phyloP scores from a whole-genome alignment of 2,888 invertebrate genomes.

The Creontiades dilutus region DNA sequence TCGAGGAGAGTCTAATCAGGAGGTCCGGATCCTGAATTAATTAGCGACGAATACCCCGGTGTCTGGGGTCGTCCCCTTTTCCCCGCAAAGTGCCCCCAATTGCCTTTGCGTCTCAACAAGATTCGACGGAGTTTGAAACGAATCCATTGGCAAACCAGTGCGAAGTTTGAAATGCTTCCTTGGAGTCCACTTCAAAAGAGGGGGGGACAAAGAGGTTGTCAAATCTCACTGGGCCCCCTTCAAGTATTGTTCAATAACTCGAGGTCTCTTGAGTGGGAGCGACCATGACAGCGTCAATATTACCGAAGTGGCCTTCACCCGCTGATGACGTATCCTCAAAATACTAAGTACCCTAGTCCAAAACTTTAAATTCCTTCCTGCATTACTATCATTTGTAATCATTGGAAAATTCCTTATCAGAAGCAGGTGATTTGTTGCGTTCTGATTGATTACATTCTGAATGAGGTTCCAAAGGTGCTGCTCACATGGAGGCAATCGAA shows the following conservation, averaged over 20 bases:
- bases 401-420: no score
- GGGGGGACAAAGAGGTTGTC: neutral
- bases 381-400: no score
- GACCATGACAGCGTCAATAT: conserved; percentile 1
- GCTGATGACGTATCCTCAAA: neutral
- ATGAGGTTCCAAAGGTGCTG: no score
- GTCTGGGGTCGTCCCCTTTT: neutral
- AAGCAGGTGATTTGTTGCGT: no score
- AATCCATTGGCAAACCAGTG: conserved; percentile 15
- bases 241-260: conserved; percentile 10
- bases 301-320: neutral
- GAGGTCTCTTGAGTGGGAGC: neutral
- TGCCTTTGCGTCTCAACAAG: conserved; percentile 22
- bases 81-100: neutral
- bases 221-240: neutral
- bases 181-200: conserved; percentile 16
- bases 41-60: conserved; percentile 36
- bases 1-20: conserved; percentile 39
- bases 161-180: conserved; percentile 18
- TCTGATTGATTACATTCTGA: no score
- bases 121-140: conserved; percentile 28
- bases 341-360: no score
- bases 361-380: no score
- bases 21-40: conserved; percentile 26
- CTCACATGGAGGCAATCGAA: no score